Evolutionary conservation across 2,113 vertebrate species (phyloP), one percentile per base, ranked within the genome.

Genomic region (Natator depressus): DNA sequence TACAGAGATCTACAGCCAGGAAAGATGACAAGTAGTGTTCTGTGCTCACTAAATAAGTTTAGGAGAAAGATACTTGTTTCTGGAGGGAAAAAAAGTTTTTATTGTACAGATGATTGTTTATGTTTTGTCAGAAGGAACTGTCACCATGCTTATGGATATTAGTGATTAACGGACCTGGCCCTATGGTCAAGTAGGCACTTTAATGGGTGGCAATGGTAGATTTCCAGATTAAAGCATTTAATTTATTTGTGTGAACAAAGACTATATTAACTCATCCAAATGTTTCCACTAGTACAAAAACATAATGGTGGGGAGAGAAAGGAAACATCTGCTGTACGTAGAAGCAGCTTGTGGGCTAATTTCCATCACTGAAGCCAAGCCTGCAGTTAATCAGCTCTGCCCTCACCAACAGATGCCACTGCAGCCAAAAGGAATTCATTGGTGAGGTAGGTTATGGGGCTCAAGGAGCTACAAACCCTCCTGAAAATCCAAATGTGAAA

Each of bases 371-470:
- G 84, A 79, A 94, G 57, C 47, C 53, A 72, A 51, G 81, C 50
- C 57, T 0, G 0, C 14, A 87, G 54, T 91, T 94, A 84, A 91
- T 95, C 83, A 89, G 82, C 83, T 87, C 78, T 96, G 88, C 49
- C 93, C 94, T 97, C 84, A 84, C 91, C 93, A 90, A 96, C 91
- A 96, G 96, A 96, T 95, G 89, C 97, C 96, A 96, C 88, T 96
- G 76, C 75, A 96, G 93, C 84, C 84, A 96, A 94, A 96, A 97
- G 72, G 89, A 96, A 95, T 96, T 91, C 92, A 93, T 96, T 84
- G 75, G 87, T 80, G 76, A 92, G 82, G 50, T 96, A 92, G 82
- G 50, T 96, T 88, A 79, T 42, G 80, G 14, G n/a, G 51, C 87
- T 93, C 10, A 51, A 90, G 89, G 25, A 91, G 46, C 0, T 20